Base-by-base conservation (phyloP, 92 coral and sea anemone genomes). In the Zoanthus sansibaricus region DNA sequence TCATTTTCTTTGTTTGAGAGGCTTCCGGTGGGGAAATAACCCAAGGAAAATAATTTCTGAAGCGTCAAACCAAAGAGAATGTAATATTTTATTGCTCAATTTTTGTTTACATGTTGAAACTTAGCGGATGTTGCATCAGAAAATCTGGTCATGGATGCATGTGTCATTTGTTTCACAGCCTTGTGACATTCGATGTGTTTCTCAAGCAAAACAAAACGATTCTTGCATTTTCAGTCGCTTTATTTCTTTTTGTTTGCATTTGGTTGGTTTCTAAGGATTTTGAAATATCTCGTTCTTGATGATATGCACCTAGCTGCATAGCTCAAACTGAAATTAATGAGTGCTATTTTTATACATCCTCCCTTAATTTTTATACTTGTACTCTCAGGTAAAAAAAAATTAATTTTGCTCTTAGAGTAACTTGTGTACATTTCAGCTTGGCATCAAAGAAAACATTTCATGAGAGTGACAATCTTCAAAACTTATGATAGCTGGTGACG, bases 81-180 rank as follows among this genome's bases (percentile, higher is more conserved):
- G 55, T 9, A 7, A 37, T 20, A 45, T 12, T 0, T n/a, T 80
- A 16, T 12, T 64, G 61, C 48, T 42, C 47, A 20, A 77, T 9
- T 14, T 32, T 33, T 77, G 68, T 54, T 80, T 79, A 48, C 69
- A 61, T 44, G 82, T 47, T 42, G 0, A 30, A 10, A 31, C 25
- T 67, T 21, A 68, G 31, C 61, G 75, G 85, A 80, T 80, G 75
- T 80, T 80, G 85, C 85, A 80, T 80, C 85, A 80, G 75, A 80
- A 77, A 30, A 45, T 66, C 25, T 25, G 13, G 82, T 25, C 64
- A 49, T 18, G 31, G 25, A 25, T 8, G 58, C 13, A 9, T 76
- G 4, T 4, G 42, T 37, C 25, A n/a, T 76, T 76, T 69, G 31
- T 69, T 16, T 10, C 46, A 69, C 16, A 30, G 3, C 6, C 16